phyloP scores from a whole-genome alignment of 2,888 invertebrate species.

The Agrochola lota region DNA sequence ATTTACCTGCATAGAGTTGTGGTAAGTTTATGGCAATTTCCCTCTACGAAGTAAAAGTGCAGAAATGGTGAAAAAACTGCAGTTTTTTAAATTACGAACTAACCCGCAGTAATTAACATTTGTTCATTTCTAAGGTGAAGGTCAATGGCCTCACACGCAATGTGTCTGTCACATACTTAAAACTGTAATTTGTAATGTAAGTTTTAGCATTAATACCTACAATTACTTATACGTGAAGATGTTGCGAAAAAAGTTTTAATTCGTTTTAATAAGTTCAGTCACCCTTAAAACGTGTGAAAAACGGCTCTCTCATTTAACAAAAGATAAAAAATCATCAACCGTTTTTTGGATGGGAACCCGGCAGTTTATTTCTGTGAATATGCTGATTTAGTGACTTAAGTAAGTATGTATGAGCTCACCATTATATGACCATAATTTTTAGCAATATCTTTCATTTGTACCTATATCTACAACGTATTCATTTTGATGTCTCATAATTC shows the following conservation, averaged over 20 bases:
- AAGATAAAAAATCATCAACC: background rate
- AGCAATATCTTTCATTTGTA: background rate
- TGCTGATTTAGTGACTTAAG: background rate
- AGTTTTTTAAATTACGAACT: background rate
- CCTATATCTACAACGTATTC: no score
- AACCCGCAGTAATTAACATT: slow-evolving; percentile 21
- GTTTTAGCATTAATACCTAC: slow-evolving; percentile 4
- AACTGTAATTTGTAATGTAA: slow-evolving; percentile 11
- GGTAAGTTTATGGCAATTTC: background rate
- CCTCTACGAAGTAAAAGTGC: background rate
- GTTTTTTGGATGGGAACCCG: background rate
- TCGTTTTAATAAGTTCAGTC: slow-evolving; percentile 33
- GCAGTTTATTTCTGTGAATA: background rate
- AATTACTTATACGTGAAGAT: background rate
- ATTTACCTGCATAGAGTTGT: background rate
- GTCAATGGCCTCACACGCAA: slow-evolving; percentile 4
- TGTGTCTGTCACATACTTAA: background rate
- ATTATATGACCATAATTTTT: background rate
- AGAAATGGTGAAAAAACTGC: background rate
- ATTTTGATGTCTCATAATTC: no score
- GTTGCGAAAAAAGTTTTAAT: background rate
- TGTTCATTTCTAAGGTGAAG: slow-evolving; percentile 11
- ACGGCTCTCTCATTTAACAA: background rate
- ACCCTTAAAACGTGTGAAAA: slow-evolving; percentile 34
- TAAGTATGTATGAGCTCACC: background rate